Conservation (phyloP, 2,797 vertebrate species). For the Ambastaia sidthimunki region DNA sequence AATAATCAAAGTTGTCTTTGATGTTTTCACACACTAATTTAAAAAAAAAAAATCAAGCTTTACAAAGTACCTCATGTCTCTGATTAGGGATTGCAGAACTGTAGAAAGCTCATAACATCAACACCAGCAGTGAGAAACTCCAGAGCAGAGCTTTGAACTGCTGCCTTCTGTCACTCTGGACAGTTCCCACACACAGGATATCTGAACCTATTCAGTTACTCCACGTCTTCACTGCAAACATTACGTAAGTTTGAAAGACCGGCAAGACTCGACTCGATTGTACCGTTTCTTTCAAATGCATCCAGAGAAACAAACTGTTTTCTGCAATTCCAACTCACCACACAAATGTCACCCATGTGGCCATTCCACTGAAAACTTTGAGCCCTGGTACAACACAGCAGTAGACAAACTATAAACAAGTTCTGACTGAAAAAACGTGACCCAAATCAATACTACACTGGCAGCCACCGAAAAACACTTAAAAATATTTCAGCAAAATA, state of each 20-base stretch:
- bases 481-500: no score
- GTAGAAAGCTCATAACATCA: constrained; percentile 19
- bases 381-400: neutral
- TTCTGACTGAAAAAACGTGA: neutral
- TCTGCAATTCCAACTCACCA: constrained; percentile 42
- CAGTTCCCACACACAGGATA: constrained; percentile 64
- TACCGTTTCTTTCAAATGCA: neutral
- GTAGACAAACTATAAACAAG: neutral
- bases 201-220: constrained; percentile 16
- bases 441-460: neutral
- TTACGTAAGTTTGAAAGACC: constrained; percentile 63
- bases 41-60: constrained; percentile 4
- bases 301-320: constrained; percentile 41
- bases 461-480: constrained; percentile 19
- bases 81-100: constrained; percentile 24
- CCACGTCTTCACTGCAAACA: constrained; percentile 50
- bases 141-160: constrained; percentile 16
- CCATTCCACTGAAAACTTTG: constrained; percentile 17
- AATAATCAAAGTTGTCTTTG: constrained; percentile 1
- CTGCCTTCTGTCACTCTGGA: constrained; percentile 60
- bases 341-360: constrained; percentile 31
- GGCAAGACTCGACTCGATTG: constrained; percentile 47
- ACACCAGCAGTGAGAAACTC: constrained; percentile 35
- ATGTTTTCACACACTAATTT: constrained; percentile 20
- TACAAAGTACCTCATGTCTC: constrained; percentile 6